A percentile compares a stretch with the other conserved stretches of the same genome.
These are phyloP conservation scores for Drosophila leonis DNA, from an alignment of 2,888 invertebrate genomes.

Conservation along the genomic window DNA sequence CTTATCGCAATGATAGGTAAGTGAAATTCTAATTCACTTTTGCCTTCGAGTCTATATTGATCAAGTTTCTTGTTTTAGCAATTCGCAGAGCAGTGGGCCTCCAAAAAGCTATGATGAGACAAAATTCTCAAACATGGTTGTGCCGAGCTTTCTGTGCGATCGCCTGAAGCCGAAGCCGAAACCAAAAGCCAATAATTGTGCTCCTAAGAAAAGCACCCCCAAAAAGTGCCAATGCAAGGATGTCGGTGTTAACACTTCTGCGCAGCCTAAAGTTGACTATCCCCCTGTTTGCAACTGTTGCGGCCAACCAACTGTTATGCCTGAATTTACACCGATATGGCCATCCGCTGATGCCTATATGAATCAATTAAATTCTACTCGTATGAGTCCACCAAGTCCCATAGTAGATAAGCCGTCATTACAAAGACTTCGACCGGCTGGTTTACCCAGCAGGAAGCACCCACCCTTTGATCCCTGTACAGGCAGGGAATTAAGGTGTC, in stretches of 20 bases:
- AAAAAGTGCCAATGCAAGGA: slow-evolving; percentile 18
- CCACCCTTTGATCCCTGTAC: slow-evolving; percentile 68
- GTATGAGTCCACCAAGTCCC: background rate
- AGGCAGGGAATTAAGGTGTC: slow-evolving; percentile 21
- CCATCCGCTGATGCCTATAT: background rate
- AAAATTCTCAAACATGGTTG: slow-evolving; percentile 59
- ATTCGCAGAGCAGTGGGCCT: background rate
- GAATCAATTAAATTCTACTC: background rate
- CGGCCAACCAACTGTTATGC: background rate
- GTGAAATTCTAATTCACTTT: background rate
- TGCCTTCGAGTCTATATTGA: background rate
- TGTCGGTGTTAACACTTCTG: background rate
- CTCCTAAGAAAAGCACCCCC: background rate
- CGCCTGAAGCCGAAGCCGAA: background rate
- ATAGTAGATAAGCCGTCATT: no score
- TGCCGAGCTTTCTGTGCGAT: slow-evolving; percentile 55
- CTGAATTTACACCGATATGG: background rate
- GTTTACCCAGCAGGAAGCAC: slow-evolving; percentile 47
- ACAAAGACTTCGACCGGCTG: slow-evolving; percentile 44
- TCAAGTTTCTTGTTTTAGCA: background rate
- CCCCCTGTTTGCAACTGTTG: background rate
- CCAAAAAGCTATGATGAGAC: slow-evolving; percentile 22
- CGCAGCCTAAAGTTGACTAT: background rate
- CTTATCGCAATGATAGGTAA: slow-evolving; percentile 30
- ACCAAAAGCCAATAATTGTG: background rate